phyloP scores from a whole-genome alignment of 2,797 vertebrate species.

The Liasis olivaceus region DNA sequence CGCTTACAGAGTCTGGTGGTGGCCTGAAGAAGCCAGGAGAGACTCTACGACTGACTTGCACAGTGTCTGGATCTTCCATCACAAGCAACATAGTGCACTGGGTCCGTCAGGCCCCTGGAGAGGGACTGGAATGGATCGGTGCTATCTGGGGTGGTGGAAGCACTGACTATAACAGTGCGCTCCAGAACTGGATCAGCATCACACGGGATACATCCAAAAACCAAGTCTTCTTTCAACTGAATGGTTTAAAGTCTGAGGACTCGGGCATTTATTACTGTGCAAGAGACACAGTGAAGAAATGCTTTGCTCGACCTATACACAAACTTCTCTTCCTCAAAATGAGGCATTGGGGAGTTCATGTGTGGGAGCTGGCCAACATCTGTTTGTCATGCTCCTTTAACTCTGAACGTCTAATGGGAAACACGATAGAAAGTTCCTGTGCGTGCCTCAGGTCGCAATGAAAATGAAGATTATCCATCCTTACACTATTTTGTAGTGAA shows the following conservation, averaged over 20 bases:
- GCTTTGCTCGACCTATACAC: background rate
- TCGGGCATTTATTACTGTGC: constrained; percentile 38
- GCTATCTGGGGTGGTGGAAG: background rate
- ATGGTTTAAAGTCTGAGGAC: constrained; percentile 6
- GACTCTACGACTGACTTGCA: background rate
- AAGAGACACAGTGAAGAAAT: background rate
- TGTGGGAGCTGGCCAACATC: too few species aligned
- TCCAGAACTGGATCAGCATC: background rate
- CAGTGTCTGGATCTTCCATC: background rate
- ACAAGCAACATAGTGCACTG: fast-evolving
- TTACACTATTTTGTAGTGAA: too few species aligned
- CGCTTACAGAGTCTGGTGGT: background rate
- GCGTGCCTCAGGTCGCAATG: too few species aligned
- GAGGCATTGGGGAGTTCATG: background rate
- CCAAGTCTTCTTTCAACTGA: constrained; percentile 1
- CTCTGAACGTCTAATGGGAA: too few species aligned
- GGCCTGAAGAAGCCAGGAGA: background rate
- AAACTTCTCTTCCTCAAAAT: background rate
- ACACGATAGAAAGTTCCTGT: too few species aligned
- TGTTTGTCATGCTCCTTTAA: too few species aligned
- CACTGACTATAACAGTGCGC: background rate
- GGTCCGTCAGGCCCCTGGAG: background rate
- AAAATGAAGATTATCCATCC: too few species aligned
- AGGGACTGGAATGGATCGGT: background rate
- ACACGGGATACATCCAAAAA: constrained; percentile 7